Evolutionary conservation across 2,888 invertebrate species (phyloP).

Genomic region (Pyrocoelia pectoralis): DNA sequence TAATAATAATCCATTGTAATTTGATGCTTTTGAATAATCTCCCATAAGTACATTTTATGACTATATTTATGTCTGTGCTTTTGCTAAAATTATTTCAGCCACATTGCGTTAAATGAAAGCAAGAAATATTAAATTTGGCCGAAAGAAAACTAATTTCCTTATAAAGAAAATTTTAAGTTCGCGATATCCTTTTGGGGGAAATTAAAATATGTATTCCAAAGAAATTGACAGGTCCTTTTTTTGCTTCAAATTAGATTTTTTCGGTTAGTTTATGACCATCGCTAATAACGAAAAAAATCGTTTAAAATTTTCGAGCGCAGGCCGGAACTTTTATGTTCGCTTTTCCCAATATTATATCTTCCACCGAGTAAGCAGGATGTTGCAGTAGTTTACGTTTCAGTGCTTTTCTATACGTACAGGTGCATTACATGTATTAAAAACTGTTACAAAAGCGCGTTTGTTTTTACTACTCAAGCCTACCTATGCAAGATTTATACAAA

Average conservation of each 20-base stretch:
- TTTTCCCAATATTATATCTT: conserved; percentile 34
- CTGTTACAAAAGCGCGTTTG: conserved; percentile 39
- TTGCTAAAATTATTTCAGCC: not conserved
- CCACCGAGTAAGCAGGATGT: conserved; percentile 35
- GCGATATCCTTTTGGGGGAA: not conserved
- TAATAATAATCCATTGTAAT: too few species aligned
- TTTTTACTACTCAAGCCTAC: conserved; percentile 30
- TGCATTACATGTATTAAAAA: conserved; percentile 45
- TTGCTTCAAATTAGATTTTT: not conserved
- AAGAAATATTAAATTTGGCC: not conserved
- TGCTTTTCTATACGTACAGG: conserved; percentile 38
- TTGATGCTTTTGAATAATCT: too few species aligned
- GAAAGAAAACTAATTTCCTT: conserved; percentile 1
- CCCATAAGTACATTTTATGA: too few species aligned
- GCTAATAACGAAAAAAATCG: not conserved
- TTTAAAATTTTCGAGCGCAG: conserved; percentile 11
- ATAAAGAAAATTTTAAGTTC: not conserved
- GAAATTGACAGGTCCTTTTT: too few species aligned
- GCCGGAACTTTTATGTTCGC: conserved; percentile 27
- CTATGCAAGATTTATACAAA: conserved; percentile 27
- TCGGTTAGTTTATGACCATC: not conserved
- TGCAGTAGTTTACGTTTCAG: conserved; percentile 35
- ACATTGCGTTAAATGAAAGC: not conserved
- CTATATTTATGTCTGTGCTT: not conserved
- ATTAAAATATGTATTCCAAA: not conserved